Evolutionary conservation across 2,797 vertebrate genomes (phyloP).

Genomic region (Lagorchestes hirsutus): DNA sequence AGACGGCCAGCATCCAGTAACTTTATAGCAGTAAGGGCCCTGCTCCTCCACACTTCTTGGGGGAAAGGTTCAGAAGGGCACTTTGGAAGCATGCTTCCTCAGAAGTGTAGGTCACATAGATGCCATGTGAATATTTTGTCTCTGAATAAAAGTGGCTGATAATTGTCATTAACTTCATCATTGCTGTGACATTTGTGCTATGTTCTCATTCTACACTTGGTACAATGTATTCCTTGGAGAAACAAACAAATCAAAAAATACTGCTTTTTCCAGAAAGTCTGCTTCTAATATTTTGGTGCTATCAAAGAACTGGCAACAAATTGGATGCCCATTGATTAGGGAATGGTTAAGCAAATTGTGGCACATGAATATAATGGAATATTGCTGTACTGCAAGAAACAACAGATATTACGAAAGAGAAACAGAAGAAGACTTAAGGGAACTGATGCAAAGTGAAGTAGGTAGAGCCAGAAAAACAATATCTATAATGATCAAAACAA

Average conservation of each 20-base stretch:
- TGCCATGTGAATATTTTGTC: not conserved
- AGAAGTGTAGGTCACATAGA: not conserved
- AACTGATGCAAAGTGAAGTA: not conserved
- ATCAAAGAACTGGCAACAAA: not conserved
- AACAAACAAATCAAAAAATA: constrained; percentile 19
- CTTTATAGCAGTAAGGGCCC: not conserved
- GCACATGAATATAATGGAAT: not conserved
- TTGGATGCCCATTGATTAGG: not conserved
- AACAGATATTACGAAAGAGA: not conserved
- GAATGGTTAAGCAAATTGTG: not conserved
- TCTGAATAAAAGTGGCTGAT: not conserved
- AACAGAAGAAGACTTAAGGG: not conserved
- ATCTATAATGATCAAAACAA: not conserved
- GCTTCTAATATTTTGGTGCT: not conserved
- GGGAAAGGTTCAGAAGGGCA: not conserved
- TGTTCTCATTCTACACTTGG: not conserved
- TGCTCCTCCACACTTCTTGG: not conserved
- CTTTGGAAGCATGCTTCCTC: not conserved
- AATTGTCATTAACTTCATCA: not conserved
- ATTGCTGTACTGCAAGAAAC: not conserved
- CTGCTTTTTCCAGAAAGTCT: not conserved
- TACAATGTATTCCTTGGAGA: not conserved
- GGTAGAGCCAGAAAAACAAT: not conserved
- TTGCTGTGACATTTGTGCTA: not conserved
- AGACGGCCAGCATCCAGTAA: not conserved